A percentile compares a stretch with the other conserved stretches of the same genome.
phyloP scores from a whole-genome alignment of 2,888 invertebrate genomes.

The Megaustenia siamemsis region DNA sequence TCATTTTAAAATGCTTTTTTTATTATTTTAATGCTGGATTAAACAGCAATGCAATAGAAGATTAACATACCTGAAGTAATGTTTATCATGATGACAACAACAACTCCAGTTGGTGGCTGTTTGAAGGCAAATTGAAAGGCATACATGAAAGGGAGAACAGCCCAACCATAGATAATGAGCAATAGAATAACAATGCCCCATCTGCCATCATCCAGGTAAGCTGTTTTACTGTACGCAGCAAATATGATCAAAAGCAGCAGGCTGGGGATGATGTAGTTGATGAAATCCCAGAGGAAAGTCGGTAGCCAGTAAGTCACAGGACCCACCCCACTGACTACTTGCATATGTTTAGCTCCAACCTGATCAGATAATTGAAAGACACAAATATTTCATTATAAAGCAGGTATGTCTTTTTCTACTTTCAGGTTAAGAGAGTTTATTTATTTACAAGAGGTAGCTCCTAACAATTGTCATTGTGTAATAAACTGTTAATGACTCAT shows the following conservation, averaged over 20 bases:
- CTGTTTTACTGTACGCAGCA: constrained; percentile 85
- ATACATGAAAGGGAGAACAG: constrained; percentile 88
- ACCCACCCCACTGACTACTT: constrained; percentile 76
- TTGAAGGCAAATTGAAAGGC: constrained; percentile 86
- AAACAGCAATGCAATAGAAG: too few relatives aligned
- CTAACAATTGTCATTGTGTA: too few relatives aligned
- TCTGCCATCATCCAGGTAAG: constrained; percentile 81
- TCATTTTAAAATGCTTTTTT: too few relatives aligned
- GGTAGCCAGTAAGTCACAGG: constrained; percentile 86
- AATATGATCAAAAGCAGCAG: constrained; percentile 84
- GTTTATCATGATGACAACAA: constrained; percentile 86
- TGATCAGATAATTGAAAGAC: too few relatives aligned
- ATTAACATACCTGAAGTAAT: constrained; percentile 84
- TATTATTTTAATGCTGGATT: too few relatives aligned
- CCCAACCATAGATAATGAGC: constrained; percentile 86
- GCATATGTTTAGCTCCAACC: constrained; percentile 73
- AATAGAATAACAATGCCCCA: constrained; percentile 82
- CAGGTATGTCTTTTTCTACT: too few relatives aligned
- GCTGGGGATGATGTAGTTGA: constrained; percentile 84
- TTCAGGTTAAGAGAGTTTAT: too few relatives aligned
- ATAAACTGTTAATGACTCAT: too few relatives aligned
- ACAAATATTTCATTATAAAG: too few relatives aligned
- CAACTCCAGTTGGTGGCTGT: constrained; percentile 88
- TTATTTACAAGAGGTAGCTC: too few relatives aligned
- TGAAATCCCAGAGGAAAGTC: constrained; percentile 86